Conservation (phyloP, 2,888 invertebrate species). For the Tigriopus californicus region DNA sequence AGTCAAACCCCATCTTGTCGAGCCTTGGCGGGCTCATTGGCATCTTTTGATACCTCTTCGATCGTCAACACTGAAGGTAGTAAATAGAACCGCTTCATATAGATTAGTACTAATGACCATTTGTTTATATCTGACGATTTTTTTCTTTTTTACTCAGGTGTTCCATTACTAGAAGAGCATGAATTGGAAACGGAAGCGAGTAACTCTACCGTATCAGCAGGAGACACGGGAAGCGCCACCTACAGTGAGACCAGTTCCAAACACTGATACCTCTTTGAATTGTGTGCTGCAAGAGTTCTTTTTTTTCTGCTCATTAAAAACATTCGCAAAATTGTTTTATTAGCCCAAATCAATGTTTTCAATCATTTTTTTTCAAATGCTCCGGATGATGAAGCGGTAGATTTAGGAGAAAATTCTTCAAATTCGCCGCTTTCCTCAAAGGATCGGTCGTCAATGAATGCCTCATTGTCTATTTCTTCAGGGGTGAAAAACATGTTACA, state of each 20-base stretch:
- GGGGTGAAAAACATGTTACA: no score
- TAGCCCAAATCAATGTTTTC: no score
- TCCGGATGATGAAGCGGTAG: no score
- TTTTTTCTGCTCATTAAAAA: neutral
- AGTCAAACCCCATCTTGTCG: conserved; percentile 14
- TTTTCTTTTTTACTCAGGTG: neutral
- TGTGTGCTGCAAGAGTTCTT: neutral
- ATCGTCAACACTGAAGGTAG: conserved; percentile 16
- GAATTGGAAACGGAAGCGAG: conserved; percentile 11
- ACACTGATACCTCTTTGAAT: neutral
- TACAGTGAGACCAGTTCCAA: conserved; percentile 13
- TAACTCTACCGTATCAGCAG: neutral
- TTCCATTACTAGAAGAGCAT: conserved; percentile 13
- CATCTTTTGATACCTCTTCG: conserved; percentile 14
- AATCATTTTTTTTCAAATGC: no score
- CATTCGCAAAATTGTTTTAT: no score
- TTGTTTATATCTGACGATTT: no score
- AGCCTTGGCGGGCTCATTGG: conserved; percentile 15
- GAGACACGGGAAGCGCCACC: conserved; percentile 12
- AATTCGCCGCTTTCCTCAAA: no score
- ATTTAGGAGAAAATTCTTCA: no score
- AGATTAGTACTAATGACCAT: no score
- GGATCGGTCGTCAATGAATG: no score
- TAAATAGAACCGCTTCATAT: no score
- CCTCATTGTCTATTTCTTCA: no score